These are phyloP conservation scores for Speoplatyrhinus poulsoni DNA, from an alignment of 2,113 vertebrate species.

Conservation along the genomic window DNA sequence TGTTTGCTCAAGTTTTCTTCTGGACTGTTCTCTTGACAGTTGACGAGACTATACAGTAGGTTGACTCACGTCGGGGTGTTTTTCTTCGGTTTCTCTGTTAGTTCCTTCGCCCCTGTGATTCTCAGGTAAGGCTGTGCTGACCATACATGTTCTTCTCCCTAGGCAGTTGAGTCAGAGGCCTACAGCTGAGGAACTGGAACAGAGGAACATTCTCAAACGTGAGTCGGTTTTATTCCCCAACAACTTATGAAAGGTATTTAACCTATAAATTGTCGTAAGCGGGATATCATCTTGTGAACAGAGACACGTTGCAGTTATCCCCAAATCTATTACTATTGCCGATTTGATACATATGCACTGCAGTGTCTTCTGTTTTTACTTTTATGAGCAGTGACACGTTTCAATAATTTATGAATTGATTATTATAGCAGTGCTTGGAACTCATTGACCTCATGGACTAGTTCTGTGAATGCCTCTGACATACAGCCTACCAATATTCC, in stretches of 20 bases:
- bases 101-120: neutral
- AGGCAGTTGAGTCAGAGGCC: conserved; percentile 98
- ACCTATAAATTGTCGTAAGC: too few species aligned
- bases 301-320: too few species aligned
- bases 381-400: too few species aligned
- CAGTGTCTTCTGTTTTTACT: too few species aligned
- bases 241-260: too few species aligned
- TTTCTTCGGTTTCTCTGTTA: neutral
- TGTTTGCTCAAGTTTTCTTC: neutral
- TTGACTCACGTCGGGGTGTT: neutral
- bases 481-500: conserved; percentile 19
- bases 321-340: too few species aligned
- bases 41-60: neutral
- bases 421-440: neutral
- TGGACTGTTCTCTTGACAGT: neutral
- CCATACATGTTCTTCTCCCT: conserved; percentile 62
- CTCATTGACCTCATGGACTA: conserved; percentile 8
- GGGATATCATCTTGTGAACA: too few species aligned
- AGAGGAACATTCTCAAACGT: conserved; percentile 99
- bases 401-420: neutral
- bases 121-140: conserved; percentile 29
- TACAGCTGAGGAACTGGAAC: conserved; percentile 94
- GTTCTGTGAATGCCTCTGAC: conserved; percentile 28
- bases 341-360: too few species aligned
- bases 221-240: conserved; percentile 67